These are phyloP conservation scores for Pseudomugil gertrudae DNA, from an alignment of 2,797 vertebrate species.

Conservation along the genomic window DNA sequence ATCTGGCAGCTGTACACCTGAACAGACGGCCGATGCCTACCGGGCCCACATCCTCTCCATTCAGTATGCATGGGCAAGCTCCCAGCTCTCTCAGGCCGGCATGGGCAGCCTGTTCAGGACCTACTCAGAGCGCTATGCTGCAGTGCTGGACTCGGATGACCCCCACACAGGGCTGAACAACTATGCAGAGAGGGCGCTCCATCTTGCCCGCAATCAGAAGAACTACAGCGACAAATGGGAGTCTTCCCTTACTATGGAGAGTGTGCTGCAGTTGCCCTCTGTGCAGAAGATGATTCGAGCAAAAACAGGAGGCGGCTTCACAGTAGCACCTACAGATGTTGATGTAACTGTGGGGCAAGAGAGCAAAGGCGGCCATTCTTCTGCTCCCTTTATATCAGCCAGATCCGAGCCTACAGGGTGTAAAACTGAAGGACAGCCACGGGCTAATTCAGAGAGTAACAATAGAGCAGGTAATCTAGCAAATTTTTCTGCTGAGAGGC, in stretches of 20 bases:
- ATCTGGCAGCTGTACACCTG: slow-evolving; percentile 86
- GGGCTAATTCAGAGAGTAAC: slow-evolving; percentile 48
- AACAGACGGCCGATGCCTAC: slow-evolving; percentile 92
- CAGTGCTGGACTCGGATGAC: slow-evolving; percentile 92
- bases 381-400: slow-evolving; percentile 16
- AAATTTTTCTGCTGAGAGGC: slow-evolving; percentile 35
- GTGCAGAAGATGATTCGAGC: slow-evolving; percentile 85
- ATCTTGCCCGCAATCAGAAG: slow-evolving; percentile 88
- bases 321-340: slow-evolving; percentile 75
- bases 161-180: slow-evolving; percentile 90
- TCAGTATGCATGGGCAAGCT: slow-evolving; percentile 94
- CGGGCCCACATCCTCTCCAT: slow-evolving; percentile 90
- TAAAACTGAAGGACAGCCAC: slow-evolving; percentile 44
- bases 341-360: slow-evolving; percentile 76
- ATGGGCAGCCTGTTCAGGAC: slow-evolving; percentile 88
- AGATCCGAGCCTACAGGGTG: slow-evolving; percentile 48
- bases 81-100: slow-evolving; percentile 88
- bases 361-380: slow-evolving; percentile 58
- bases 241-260: slow-evolving; percentile 87
- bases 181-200: slow-evolving; percentile 89
- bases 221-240: slow-evolving; percentile 93
- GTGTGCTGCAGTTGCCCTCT: slow-evolving; percentile 84
- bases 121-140: slow-evolving; percentile 88
- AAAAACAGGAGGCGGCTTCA: slow-evolving; percentile 58
- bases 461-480: slow-evolving; percentile 10